Evolutionary conservation across 2,797 vertebrate species (phyloP).

Genomic region (Characodon lateralis): DNA sequence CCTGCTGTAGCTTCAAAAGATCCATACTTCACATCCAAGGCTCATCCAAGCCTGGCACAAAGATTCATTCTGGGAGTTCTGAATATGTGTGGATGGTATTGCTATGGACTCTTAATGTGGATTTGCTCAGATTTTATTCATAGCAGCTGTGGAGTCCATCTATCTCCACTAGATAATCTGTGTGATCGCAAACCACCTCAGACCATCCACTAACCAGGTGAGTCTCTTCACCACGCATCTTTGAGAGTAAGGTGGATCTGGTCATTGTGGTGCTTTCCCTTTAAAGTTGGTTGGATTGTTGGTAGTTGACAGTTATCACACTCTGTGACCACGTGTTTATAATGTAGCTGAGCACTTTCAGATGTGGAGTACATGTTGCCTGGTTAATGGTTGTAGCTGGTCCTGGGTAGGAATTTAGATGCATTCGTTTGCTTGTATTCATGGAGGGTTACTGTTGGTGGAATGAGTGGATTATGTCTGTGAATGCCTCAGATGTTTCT

Average conservation of each 20-base stretch:
- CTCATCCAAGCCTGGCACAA: not conserved
- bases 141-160: too few relatives aligned
- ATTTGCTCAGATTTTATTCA: too few relatives aligned
- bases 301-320: not conserved
- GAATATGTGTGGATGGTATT: too few relatives aligned
- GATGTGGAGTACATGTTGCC: not conserved
- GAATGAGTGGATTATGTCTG: not conserved
- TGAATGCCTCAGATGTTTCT: slow-evolving; percentile 1
- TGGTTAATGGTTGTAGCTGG: not conserved
- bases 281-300: not conserved
- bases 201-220: too few relatives aligned
- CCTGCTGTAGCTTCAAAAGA: not conserved
- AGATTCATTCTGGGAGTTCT: not conserved
- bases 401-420: not conserved
- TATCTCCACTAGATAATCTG: too few relatives aligned
- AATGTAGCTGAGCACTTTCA: not conserved
- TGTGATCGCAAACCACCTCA: too few relatives aligned
- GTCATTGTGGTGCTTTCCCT: not conserved
- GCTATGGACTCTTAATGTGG: too few relatives aligned
- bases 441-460: not conserved
- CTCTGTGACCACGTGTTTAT: not conserved
- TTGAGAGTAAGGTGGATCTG: not conserved
- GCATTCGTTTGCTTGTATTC: not conserved
- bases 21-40: not conserved
- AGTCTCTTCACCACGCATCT: not conserved